Evolutionary conservation across 2,113 vertebrate genomes (phyloP), one percentile per base, ranked within the genome.

Genomic region (Seriola aureovittata): DNA sequence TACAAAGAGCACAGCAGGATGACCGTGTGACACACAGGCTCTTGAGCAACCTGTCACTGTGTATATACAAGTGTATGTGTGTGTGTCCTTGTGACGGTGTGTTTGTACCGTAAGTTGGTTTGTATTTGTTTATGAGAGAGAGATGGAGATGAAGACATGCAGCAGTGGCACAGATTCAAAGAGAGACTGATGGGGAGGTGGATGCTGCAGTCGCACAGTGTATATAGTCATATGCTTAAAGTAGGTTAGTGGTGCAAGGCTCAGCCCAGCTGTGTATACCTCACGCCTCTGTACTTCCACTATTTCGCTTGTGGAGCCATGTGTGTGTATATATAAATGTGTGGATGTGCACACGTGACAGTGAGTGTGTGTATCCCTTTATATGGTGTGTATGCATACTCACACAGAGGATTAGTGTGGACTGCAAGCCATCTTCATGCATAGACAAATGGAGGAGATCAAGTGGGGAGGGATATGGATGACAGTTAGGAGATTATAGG

Each of bases 401-500:
- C 50, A 38, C 32, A 9, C 63, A 44, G 78, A 85, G 87, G 86
- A 90, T 94, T 93, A 93, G 74, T 71, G 66, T n/a, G 57, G 54
- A 55, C 77, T 78, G 85, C 19, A 40, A 84, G 72, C 44, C 40
- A 19, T 80, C 73, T 84, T 32, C 65, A 71, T 19, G 44, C 29
- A 19, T 44, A 93, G 78, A 89, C 84, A 84, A 93, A 93, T 88
- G 84, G 78, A 59, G 73, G 71, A 86, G 89, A 91, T 93, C 71
- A 89, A 87, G 78, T 69, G 55, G 54, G 74, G 54, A 85, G 85
- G 81, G 86, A 81, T 78, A 78, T 76, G 78, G 81, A 89, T 92
- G 88, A 85, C 75, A 85, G 90, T 88, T 80, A 88, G 81, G 85
- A 77, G 91, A 93, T 93, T 91, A 90, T 78, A 88, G 91, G 88